Evolutionary conservation across 2,797 vertebrate genomes (phyloP), one percentile per base, ranked within the genome.

Genomic region (Hippocampus kuda): DNA sequence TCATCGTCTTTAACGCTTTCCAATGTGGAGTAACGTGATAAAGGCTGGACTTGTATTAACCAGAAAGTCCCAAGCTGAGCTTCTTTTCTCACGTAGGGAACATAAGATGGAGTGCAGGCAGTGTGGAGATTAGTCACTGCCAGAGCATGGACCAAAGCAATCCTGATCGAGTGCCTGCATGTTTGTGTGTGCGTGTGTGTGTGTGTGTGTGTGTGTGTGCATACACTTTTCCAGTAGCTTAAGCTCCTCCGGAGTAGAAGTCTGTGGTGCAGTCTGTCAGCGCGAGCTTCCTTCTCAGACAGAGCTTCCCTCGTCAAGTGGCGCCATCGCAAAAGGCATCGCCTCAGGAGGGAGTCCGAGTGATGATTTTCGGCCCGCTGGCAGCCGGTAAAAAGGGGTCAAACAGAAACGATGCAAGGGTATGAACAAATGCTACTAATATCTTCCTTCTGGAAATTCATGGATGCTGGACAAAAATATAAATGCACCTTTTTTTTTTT

Each of bases 291-390:
- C 86, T 85, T 96, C 75, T 87, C 79, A 49, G 66, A 71, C 77
- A 87, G 68, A 48, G 78, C 87, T 70, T 88, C 77, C 69, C 74
- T 86, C 53, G 87, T 72, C 3, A 78, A 71, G 74, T 79, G 90
- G 60, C 85, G 83, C 97, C 96, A 99, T 77, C 59, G 41, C 70
- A 86, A 73, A 42, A 92, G 84, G 77, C 82, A 93, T 53, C 77
- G 87, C 75, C 86, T 92, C 85, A 93, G 89, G 69, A 95, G 77
- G 59, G 62, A 54, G 69, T 78, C 77, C 74, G 68, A 82, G 75
- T 92, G 81, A 83, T 96, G 92, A 77, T 70, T 83, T 83, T 88
- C 68, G 4, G 96, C 94, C 84, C 93, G 83, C 97, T 99, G 83
- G 82, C 68, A 16, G 72, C 76, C 68, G 80, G 62, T 69, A 49